Conservation (phyloP, 2,113 vertebrate species). For the Nannobrachium achirus region DNA sequence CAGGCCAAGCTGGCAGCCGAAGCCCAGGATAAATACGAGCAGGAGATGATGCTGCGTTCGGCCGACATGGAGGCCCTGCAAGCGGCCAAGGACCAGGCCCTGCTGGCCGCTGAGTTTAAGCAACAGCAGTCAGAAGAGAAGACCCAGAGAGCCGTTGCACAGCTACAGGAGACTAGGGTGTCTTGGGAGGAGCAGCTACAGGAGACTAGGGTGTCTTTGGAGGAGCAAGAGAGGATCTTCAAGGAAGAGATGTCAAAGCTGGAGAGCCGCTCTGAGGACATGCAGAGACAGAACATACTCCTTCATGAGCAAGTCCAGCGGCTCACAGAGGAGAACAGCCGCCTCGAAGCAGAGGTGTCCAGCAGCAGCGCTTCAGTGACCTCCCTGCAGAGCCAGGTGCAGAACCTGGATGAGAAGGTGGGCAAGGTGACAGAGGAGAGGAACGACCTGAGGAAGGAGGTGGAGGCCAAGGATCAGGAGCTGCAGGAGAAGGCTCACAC, state of each 20-base stretch:
- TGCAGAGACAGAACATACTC: constrained; percentile 91
- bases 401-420: constrained; percentile 85
- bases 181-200: constrained; percentile 93
- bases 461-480: constrained; percentile 86
- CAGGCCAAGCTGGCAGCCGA: constrained; percentile 91
- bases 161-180: constrained; percentile 87
- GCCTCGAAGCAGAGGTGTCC: constrained; percentile 87
- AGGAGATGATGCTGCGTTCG: constrained; percentile 93
- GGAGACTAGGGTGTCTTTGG: constrained; percentile 31
- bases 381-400: constrained; percentile 87
- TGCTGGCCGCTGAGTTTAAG: constrained; percentile 76
- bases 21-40: constrained; percentile 95
- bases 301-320: constrained; percentile 96
- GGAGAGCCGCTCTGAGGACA: constrained; percentile 83
- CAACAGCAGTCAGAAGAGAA: constrained; percentile 88
- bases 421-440: constrained; percentile 84
- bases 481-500: constrained; percentile 91
- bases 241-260: constrained; percentile 92
- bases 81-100: constrained; percentile 86
- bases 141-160: constrained; percentile 82
- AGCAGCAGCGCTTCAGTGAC: constrained; percentile 86
- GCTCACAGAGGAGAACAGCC: constrained; percentile 87
- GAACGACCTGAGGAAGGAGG: constrained; percentile 85
- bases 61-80: constrained; percentile 93
- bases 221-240: constrained; percentile 89